These are phyloP conservation scores for Euproctis similis DNA, from an alignment of 2,888 invertebrate genomes.

Conservation along the genomic window DNA sequence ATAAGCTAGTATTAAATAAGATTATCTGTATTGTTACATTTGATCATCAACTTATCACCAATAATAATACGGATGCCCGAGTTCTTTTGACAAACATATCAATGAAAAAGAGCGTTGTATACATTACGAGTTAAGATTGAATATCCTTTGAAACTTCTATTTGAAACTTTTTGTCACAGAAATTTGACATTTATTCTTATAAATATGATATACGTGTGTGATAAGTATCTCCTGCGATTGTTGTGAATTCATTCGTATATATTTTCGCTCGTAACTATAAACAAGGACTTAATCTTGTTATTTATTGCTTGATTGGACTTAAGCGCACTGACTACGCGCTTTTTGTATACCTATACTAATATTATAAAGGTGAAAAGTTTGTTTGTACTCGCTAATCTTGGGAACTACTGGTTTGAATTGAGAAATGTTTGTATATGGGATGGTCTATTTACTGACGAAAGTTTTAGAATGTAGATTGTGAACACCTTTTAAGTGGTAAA, in stretches of 20 bases:
- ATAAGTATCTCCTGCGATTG: constrained; percentile 73
- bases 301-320: constrained; percentile 70
- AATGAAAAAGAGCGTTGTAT: constrained; percentile 30
- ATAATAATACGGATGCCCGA: constrained; percentile 26
- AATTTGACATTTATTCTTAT: constrained; percentile 72
- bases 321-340: constrained; percentile 40
- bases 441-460: too few species aligned
- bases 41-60: constrained; percentile 38
- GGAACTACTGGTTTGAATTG: too few species aligned
- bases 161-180: constrained; percentile 46
- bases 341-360: too few species aligned
- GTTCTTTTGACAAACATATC: constrained; percentile 29
- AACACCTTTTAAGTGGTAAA: too few species aligned
- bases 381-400: too few species aligned
- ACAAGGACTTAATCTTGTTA: constrained; percentile 73
- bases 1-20: constrained; percentile 25
- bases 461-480: too few species aligned
- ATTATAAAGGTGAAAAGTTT: too few species aligned
- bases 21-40: constrained; percentile 30
- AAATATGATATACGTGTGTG: constrained; percentile 70
- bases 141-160: constrained; percentile 29
- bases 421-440: too few species aligned
- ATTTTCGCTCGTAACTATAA: constrained; percentile 71
- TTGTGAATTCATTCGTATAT: constrained; percentile 73
- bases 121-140: constrained; percentile 36